These are phyloP conservation scores for Synanthedon tipuliformis DNA, from an alignment of 2,888 invertebrate species.

Conservation along the genomic window DNA sequence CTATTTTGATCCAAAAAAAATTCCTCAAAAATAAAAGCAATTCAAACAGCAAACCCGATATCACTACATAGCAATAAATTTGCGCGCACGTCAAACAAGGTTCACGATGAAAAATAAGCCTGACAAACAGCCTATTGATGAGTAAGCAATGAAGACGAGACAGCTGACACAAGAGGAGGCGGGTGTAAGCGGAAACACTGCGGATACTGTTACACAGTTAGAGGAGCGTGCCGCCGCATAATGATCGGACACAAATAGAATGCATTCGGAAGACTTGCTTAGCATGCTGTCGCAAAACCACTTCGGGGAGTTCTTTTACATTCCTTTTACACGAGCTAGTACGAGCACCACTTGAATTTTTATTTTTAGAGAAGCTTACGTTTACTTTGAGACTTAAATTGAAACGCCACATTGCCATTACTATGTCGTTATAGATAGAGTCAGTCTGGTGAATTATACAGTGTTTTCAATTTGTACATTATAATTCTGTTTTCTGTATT, in stretches of 20 bases:
- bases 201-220: constrained; percentile 60
- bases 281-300: constrained; percentile 51
- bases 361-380: background rate
- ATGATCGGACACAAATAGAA: constrained; percentile 61
- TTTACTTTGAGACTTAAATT: background rate
- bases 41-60: too few species aligned
- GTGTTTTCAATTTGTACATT: too few species aligned
- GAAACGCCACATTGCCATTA: too few species aligned
- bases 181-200: constrained; percentile 52
- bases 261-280: constrained; percentile 29
- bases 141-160: constrained; percentile 25
- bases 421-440: too few species aligned
- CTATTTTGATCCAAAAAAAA: too few species aligned
- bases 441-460: too few species aligned
- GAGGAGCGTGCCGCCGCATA: constrained; percentile 61
- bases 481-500: too few species aligned
- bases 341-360: background rate
- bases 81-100: constrained; percentile 2
- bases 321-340: constrained; percentile 28
- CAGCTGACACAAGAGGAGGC: constrained; percentile 26
- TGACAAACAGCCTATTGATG: constrained; percentile 27
- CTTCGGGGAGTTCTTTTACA: constrained; percentile 46
- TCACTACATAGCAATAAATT: constrained; percentile 19
- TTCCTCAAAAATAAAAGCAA: too few species aligned
- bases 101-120: background rate